phyloP scores from a whole-genome alignment of 1,140 invertebrate species.

The Mizuhopecten yessoensis region DNA sequence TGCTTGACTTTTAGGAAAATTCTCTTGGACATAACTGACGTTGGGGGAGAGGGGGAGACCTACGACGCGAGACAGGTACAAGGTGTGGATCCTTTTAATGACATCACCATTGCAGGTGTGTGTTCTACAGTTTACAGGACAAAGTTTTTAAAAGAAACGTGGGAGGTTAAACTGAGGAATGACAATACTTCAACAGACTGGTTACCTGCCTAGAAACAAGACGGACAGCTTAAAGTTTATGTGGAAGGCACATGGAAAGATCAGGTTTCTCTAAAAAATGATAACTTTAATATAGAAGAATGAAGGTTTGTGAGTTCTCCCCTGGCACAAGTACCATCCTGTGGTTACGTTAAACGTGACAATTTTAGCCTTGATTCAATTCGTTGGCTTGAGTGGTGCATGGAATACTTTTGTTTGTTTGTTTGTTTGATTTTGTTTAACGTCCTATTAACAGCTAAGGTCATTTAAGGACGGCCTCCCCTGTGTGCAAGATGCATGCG shows the following conservation, averaged over 20 bases:
- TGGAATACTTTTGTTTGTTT: no score
- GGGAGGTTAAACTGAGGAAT: conserved; percentile 41
- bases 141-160: conserved; percentile 49
- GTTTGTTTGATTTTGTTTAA: no score
- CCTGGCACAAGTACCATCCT: conserved; percentile 52
- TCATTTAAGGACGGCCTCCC: no score
- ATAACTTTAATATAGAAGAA: conserved; percentile 41
- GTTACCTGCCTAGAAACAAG: background rate
- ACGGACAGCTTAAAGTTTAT: background rate
- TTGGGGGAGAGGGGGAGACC: background rate
- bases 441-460: no score
- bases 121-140: conserved; percentile 51
- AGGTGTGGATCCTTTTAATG: conserved; percentile 54
- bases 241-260: conserved; percentile 12
- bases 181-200: background rate
- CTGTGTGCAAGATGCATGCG: no score
- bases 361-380: conserved; percentile 56
- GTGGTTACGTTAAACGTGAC: conserved; percentile 45
- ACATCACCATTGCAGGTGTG: conserved; percentile 53
- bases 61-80: background rate
- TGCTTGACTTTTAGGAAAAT: conserved; percentile 58
- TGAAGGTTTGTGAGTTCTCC: conserved; percentile 43
- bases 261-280: background rate
- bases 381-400: conserved; percentile 58
- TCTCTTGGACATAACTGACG: conserved; percentile 43